Evolutionary conservation across 2,113 vertebrate species (phyloP).

Genomic region (Hippocampus comes): DNA sequence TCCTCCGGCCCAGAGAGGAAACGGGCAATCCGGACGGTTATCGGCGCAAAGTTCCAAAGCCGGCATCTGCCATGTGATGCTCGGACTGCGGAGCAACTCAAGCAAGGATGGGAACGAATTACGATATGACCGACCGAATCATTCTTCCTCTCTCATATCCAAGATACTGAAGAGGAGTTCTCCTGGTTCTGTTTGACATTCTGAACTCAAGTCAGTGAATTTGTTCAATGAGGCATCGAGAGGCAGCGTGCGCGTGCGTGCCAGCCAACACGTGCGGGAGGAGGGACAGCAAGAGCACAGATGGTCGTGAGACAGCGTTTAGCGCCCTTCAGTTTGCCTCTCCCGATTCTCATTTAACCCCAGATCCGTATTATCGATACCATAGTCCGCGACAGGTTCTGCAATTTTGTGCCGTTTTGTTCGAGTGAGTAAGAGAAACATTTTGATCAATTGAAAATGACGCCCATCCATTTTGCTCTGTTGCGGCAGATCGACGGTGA

Average conservation of each 20-base stretch:
- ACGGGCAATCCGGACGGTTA: too few relatives aligned
- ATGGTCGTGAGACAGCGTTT: constrained; percentile 27
- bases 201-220: constrained; percentile 10
- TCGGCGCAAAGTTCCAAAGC: too few relatives aligned
- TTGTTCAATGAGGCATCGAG: constrained; percentile 13
- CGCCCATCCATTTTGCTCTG: constrained; percentile 16
- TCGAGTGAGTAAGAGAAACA: neutral
- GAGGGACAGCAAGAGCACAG: constrained; percentile 12
- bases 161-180: neutral
- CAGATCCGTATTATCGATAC: too few relatives aligned
- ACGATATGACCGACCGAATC: neutral
- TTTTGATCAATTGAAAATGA: neutral
- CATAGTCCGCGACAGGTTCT: neutral
- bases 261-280: constrained; percentile 18
- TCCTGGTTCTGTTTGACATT: neutral
- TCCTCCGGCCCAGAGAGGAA: too few relatives aligned
- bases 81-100: too few relatives aligned
- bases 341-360: neutral
- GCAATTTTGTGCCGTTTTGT: too few relatives aligned
- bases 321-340: constrained; percentile 4
- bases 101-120: too few relatives aligned
- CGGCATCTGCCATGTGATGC: too few relatives aligned
- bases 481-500: constrained; percentile 15
- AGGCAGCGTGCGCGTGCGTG: constrained; percentile 1
- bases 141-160: neutral